These are phyloP conservation scores for Orientallactaga sibirica DNA, from an alignment of 2,797 vertebrate genomes.

Conservation along the genomic window DNA sequence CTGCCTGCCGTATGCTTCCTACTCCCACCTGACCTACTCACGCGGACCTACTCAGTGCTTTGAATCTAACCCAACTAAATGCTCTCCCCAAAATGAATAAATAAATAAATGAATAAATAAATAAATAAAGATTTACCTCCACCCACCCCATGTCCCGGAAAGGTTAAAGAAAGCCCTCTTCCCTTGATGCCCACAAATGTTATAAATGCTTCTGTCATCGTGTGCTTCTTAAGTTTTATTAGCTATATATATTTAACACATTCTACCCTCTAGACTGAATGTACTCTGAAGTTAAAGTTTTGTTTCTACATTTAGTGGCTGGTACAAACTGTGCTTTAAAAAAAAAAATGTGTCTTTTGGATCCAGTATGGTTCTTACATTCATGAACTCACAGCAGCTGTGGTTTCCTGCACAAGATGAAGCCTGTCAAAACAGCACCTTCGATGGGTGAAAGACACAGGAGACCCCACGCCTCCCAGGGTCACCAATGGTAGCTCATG, in stretches of 20 bases:
- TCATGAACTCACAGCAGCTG: no score
- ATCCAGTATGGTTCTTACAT: no score
- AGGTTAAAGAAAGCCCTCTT: neutral
- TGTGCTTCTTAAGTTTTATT: neutral
- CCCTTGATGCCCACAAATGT: neutral
- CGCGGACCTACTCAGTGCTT: neutral
- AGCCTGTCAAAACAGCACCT: no score
- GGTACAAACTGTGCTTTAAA: neutral
- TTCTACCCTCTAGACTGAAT: neutral
- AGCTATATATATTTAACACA: neutral
- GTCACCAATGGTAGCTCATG: no score
- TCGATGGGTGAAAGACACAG: no score
- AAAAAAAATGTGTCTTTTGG: neutral
- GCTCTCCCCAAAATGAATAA: constrained; percentile 3
- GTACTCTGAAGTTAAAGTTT: neutral
- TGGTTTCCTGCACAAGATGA: no score
- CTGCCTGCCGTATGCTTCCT: constrained; percentile 19
- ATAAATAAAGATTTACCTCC: constrained; percentile 25
- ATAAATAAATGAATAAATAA: constrained; percentile 16
- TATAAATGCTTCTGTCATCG: neutral
- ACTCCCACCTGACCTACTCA: constrained; percentile 38
- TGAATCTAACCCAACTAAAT: constrained; percentile 36
- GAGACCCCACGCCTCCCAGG: no score
- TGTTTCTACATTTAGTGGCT: neutral
- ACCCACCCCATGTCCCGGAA: neutral